A percentile compares a stretch with the other conserved stretches of the same genome.
These are phyloP conservation scores for Erebia aethiops DNA, from an alignment of 2,888 invertebrate genomes.

Conservation along the genomic window DNA sequence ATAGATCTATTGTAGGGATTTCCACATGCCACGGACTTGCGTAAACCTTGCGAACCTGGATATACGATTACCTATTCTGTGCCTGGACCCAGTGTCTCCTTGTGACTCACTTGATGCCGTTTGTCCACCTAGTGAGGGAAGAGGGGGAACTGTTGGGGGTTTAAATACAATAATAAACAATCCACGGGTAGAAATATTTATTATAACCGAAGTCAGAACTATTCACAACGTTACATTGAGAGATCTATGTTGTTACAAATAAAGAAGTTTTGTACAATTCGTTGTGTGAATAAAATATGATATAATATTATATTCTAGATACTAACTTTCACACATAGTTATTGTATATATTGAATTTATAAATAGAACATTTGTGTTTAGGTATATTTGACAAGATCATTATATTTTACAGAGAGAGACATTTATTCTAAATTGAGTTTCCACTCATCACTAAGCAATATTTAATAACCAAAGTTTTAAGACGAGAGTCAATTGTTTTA, in stretches of 20 bases:
- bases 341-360: background rate
- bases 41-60: no score
- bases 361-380: background rate
- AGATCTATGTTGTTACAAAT: slow-evolving; percentile 29
- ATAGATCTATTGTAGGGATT: no score
- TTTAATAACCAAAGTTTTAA: no score
- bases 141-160: background rate
- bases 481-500: no score
- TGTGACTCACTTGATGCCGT: no score
- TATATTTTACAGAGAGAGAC: background rate
- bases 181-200: slow-evolving; percentile 55
- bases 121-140: no score
- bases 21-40: no score
- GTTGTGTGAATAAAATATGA: slow-evolving; percentile 25
- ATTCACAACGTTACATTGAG: slow-evolving; percentile 33
- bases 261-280: slow-evolving; percentile 35
- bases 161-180: slow-evolving; percentile 37
- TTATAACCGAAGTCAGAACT: slow-evolving; percentile 60
- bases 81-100: no score
- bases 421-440: no score
- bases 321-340: background rate
- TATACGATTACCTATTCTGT: no score
- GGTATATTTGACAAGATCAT: background rate
- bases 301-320: background rate
- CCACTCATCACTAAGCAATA: no score